Evolutionary conservation across 2,797 vertebrate genomes (phyloP).

Genomic region (Triplophysa yarkandensis): DNA sequence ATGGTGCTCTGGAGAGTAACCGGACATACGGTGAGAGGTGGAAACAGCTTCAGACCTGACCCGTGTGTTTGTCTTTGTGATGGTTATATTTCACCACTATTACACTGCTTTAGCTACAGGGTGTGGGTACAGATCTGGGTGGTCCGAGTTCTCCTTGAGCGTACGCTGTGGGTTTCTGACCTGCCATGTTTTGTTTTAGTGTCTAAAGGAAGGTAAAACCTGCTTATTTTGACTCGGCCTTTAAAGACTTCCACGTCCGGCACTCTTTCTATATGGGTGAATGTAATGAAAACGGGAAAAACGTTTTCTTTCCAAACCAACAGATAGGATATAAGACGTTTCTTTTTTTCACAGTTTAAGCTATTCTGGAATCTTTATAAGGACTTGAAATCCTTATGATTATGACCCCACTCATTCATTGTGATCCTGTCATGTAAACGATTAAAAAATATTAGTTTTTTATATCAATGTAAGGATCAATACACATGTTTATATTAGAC

Average conservation of each 20-base stretch:
- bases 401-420: neutral
- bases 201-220: slow-evolving; percentile 77
- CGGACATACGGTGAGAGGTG: slow-evolving; percentile 40
- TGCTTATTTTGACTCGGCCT: slow-evolving; percentile 78
- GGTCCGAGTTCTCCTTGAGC: slow-evolving; percentile 78
- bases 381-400: neutral
- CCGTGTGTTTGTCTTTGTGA: slow-evolving; percentile 51
- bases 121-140: slow-evolving; percentile 76
- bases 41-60: slow-evolving; percentile 32
- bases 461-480: too few species aligned
- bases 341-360: neutral
- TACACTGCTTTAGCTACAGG: slow-evolving; percentile 62
- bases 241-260: slow-evolving; percentile 51
- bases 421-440: neutral
- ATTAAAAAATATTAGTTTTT: too few species aligned
- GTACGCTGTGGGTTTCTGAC: slow-evolving; percentile 77
- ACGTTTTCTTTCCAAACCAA: neutral
- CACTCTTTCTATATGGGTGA: slow-evolving; percentile 19
- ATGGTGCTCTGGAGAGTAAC: slow-evolving; percentile 31
- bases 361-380: neutral
- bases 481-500: too few species aligned
- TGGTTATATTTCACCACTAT: slow-evolving; percentile 54
- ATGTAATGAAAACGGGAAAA: slow-evolving; percentile 1
- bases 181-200: slow-evolving; percentile 79
- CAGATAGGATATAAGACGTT: neutral